A percentile compares a stretch with the other conserved stretches of the same genome.
These are phyloP conservation scores for Noctuana brunneofusca DNA, from an alignment of 2,888 invertebrate genomes.

Conservation along the genomic window DNA sequence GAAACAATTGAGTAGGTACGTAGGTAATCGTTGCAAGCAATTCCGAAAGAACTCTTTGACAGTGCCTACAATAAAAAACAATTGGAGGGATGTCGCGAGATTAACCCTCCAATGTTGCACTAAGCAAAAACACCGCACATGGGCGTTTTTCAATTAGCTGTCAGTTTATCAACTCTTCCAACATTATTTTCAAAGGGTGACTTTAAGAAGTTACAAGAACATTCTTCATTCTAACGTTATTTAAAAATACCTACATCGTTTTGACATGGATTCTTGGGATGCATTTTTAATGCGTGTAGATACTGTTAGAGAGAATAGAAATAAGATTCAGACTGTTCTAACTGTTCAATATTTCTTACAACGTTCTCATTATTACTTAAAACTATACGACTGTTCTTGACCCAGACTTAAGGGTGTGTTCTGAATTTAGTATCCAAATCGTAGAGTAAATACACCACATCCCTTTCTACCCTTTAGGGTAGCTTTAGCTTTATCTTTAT, in stretches of 20 bases:
- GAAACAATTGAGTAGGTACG: constrained; percentile 1
- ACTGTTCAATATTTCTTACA: no score
- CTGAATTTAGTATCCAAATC: no score
- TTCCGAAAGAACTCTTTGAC: constrained; percentile 59
- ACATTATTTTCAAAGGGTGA: constrained; percentile 53
- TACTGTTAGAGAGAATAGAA: background rate
- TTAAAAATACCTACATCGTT: constrained; percentile 28
- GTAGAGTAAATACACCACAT: no score
- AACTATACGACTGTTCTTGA: no score
- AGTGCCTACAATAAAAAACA: constrained; percentile 51
- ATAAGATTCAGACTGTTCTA: background rate
- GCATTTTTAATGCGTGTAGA: background rate
- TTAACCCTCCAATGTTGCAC: constrained; percentile 68
- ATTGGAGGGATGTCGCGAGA: constrained; percentile 64
- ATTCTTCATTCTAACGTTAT: constrained; percentile 24
- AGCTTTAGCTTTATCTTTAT: no score
- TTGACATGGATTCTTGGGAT: background rate
- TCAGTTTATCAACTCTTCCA: constrained; percentile 77
- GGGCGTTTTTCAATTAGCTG: constrained; percentile 82
- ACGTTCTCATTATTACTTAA: no score
- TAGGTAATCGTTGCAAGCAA: constrained; percentile 8
- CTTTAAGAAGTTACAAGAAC: constrained; percentile 44
- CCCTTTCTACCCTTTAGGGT: no score
- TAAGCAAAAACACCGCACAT: constrained; percentile 76
- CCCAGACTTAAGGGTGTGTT: no score